Base-by-base conservation (phyloP, 2,888 invertebrate species). In the Epinotia demarniana region DNA sequence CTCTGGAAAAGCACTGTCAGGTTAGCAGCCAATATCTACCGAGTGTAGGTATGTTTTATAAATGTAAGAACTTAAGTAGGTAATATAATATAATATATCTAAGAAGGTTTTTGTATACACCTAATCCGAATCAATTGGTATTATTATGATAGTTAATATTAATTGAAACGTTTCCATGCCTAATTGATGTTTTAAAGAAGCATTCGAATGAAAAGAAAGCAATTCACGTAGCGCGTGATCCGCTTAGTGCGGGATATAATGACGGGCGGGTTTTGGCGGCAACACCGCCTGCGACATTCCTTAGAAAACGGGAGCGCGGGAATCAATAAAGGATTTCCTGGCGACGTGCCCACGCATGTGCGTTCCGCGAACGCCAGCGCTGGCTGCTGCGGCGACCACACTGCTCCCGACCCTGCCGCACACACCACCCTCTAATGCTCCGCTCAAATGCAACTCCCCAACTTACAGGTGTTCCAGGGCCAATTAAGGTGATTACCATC, bases 271-370 rank as follows among this genome's bases (percentile, higher is more conserved):
- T 90, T 92, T 92, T 87, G 89, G 91, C 89, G 90, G 90, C 87
- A 92, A 90, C 86, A 91, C 88, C 89, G 92, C 87, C 87, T 89
- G 92, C 88, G 91, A 92, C 91, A 92, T 92, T 93, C 92, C 91
- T 94, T 90, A 91, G 91, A 90, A 90, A 90, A 86, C 88, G 86
- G 90, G 90, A 92, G 91, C 91, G 92, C 92, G 92, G 93, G 93
- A 93, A 94, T 94, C 94, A 92, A 94, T 94, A 94, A 93, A 93
- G 93, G 94, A 94, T 93, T 93, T 94, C 90, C 93, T 94, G 93
- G 92, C 92, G 92, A 84, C 89, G 86, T 92, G 93, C 92, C 93
- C 91, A 94, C 93, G 93, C 93, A 94, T 94, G 93, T 94, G 93
- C 93, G 93, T 93, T 89, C 88, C 89, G 66, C 33, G 3, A 72